Conservation (phyloP, 1,140 invertebrate species). For the Tetragnatha versicolor region DNA sequence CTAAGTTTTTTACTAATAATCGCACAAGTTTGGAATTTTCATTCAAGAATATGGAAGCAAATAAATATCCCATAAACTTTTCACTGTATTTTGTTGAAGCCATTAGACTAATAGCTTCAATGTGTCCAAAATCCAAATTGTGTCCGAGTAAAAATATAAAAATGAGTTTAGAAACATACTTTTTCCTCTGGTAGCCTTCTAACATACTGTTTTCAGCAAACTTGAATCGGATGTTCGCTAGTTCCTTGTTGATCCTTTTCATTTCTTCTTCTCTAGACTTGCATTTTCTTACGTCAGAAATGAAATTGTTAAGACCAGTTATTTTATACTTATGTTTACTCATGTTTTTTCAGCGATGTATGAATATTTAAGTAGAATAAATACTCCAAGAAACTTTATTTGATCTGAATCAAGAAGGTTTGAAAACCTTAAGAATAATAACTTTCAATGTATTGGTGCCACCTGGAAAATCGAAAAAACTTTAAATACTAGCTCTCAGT, state of each 20-base stretch:
- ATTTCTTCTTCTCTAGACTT: constrained; percentile 99
- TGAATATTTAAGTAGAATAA: no score
- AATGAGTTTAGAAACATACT: constrained; percentile 99
- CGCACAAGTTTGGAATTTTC: constrained; percentile 99
- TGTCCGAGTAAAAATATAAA: constrained; percentile 99
- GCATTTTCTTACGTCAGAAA: constrained; percentile 99
- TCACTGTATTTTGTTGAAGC: constrained; percentile 99
- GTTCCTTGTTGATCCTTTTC: constrained; percentile 99
- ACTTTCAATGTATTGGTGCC: no score
- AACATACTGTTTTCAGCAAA: constrained; percentile 99
- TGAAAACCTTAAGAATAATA: no score
- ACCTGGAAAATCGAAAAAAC: no score
- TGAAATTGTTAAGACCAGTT: constrained; percentile 98
- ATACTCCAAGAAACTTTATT: no score
- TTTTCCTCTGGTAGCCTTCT: constrained; percentile 99
- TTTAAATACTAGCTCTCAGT: no score
- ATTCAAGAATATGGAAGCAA: constrained; percentile 85
- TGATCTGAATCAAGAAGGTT: no score
- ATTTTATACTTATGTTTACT: no score
- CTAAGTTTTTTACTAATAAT: constrained; percentile 98
- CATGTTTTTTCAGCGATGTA: no score
- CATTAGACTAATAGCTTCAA: constrained; percentile 99
- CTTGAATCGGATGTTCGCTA: constrained; percentile 99
- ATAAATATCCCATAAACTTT: constrained; percentile 88
- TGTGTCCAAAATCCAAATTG: constrained; percentile 99